Evolutionary conservation across 2,113 vertebrate genomes (phyloP), one percentile per base, ranked within the genome.

Genomic region (Hipposideros armiger): DNA sequence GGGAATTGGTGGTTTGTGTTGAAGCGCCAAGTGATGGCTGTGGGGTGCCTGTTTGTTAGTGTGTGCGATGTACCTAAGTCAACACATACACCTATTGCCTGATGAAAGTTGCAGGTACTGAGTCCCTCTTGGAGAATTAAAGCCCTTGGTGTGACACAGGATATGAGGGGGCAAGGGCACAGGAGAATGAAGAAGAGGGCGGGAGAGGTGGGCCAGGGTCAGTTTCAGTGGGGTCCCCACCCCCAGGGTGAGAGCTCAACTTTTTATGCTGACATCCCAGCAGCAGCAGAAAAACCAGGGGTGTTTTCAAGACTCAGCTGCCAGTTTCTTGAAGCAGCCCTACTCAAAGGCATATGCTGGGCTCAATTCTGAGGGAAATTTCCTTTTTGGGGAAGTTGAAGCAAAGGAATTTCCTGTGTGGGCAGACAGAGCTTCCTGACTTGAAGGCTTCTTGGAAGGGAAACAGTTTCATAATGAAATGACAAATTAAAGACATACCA

Each of bases 391-490:
- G 99, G 99, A 99, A 99, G 99, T 99, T 98, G 98, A 99, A 99
- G 99, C 99, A 99, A 99, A 99, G 99, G 99, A 99, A 99, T 99
- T 99, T 99, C 99, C 99, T 99, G 99, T 99, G 99, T 99, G 99
- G 99, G 99, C 99, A 99, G 99, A 99, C 99, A 96, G 98, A 98
- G 98, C 99, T 99, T 99, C 99, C 99, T 99, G 99, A 99, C 99
- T 98, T 99, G 99, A 99, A 99, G 99, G 98, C 99, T 99, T 98
- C 98, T 98, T 99, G 99, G 99, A 99, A 99, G 99, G 99, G 99
- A 99, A 99, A 99, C 99, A 95, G 98, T 99, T 99, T 99, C 99
- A 98, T 99, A 98, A 99, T 98, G 98, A 98, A 98, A 99, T 98
- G 98, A 99, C 98, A 98, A 99, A 99, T 98, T 98, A 98, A 98